Evolutionary conservation across 1,140 invertebrate genomes (phyloP).

Genomic region (Octopus bimaculoides): DNA sequence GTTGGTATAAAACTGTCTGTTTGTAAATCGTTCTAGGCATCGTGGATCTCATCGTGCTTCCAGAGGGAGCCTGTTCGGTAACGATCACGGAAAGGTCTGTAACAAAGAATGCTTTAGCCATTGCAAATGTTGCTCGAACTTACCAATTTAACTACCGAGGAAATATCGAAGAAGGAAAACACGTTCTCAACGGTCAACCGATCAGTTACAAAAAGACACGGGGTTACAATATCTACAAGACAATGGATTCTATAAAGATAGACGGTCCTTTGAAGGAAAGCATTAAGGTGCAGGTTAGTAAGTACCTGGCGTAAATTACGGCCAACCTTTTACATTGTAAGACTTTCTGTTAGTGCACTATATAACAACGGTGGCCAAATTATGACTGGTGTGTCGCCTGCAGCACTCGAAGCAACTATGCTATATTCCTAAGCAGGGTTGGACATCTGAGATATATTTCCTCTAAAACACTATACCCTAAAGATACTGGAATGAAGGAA

Average conservation of each 20-base stretch:
- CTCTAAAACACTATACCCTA: neutral
- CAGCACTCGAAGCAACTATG: neutral
- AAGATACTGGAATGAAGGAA: too few species aligned
- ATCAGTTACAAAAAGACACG: constrained; percentile 59
- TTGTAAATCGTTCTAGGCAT: constrained; percentile 32
- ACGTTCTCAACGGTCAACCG: constrained; percentile 38
- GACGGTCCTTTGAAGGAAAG: constrained; percentile 63
- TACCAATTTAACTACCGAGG: constrained; percentile 48
- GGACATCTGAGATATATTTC: neutral
- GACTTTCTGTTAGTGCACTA: constrained; percentile 1
- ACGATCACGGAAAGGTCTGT: constrained; percentile 33
- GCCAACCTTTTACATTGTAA: neutral
- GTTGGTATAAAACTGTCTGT: neutral
- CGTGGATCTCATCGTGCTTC: constrained; percentile 40
- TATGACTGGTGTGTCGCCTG: neutral
- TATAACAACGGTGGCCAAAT: neutral
- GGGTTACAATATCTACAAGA: constrained; percentile 21
- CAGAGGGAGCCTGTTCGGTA: constrained; percentile 38
- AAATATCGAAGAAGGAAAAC: constrained; percentile 41
- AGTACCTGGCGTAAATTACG: neutral
- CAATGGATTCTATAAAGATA: constrained; percentile 60
- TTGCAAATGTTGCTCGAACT: constrained; percentile 45
- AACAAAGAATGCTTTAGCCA: constrained; percentile 41
- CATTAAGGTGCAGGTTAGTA: constrained; percentile 62
- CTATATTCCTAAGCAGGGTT: neutral